phyloP scores from a whole-genome alignment of 2,888 invertebrate species.

The Pyrocoelia pectoralis region DNA sequence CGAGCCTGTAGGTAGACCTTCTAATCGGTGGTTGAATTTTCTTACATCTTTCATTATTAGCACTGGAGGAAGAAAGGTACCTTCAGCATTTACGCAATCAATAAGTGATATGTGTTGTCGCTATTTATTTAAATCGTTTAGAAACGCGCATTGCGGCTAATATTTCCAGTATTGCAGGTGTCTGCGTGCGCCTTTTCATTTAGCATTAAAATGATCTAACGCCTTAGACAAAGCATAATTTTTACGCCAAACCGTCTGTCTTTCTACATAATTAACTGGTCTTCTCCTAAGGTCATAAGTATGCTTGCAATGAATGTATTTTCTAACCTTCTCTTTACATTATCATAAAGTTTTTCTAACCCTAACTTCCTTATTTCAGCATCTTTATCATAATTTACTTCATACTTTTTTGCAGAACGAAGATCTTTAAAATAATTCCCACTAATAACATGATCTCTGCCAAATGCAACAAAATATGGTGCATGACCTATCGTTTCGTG shows the following conservation, averaged over 20 bases:
- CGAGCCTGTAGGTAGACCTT: no score
- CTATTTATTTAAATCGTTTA: no score
- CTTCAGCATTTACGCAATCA: no score
- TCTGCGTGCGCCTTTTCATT: no score
- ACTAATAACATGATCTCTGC: background rate
- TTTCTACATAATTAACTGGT: background rate
- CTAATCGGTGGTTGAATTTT: no score
- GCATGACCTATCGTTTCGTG: slow-evolving; percentile 3
- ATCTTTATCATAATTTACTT: background rate
- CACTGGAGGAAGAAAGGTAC: no score
- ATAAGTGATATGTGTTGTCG: no score
- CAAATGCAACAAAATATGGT: background rate
- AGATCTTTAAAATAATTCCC: slow-evolving; percentile 1
- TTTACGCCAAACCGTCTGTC: background rate
- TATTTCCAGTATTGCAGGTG: no score
- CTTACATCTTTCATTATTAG: no score
- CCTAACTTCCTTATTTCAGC: background rate
- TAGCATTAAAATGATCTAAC: background rate
- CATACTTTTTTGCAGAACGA: background rate
- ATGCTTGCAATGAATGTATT: background rate
- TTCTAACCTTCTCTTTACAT: background rate
- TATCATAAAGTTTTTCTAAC: background rate
- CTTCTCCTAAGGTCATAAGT: background rate
- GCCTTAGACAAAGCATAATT: background rate
- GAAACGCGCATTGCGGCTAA: no score